Percentiles rank a stretch among this genome's conserved stretches.
Evolutionary conservation across 2,797 vertebrate genomes (phyloP).

Genomic region (Perodicticus potto): DNA sequence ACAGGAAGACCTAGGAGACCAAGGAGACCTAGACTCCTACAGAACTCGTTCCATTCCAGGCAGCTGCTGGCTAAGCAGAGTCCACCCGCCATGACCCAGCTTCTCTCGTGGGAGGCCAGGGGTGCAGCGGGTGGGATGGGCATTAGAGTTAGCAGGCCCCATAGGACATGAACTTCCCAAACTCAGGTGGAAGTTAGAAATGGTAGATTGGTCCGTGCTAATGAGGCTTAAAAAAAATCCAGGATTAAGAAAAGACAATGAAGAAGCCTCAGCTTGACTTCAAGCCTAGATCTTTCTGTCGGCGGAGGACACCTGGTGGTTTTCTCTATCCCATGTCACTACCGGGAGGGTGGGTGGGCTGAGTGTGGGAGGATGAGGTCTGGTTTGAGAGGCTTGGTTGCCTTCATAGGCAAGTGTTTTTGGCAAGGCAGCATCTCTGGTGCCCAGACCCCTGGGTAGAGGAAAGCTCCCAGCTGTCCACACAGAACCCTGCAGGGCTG

Average conservation of each 20-base stretch:
- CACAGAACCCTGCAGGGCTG: neutral
- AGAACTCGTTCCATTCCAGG: neutral
- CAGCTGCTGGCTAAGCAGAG: no score
- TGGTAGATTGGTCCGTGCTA: constrained; percentile 77
- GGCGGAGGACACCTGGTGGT: neutral
- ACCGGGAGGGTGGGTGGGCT: accelerated
- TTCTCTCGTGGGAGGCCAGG: neutral
- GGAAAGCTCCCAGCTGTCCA: neutral
- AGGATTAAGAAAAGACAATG: constrained; percentile 42
- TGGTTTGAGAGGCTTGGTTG: neutral
- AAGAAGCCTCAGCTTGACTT: neutral
- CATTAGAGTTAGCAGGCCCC: neutral
- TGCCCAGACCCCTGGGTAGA: neutral
- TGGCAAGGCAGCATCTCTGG: neutral
- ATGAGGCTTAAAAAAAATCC: constrained; percentile 61
- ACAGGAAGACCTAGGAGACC: no score
- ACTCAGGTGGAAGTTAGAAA: constrained; percentile 73
- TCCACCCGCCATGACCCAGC: neutral
- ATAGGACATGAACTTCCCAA: neutral
- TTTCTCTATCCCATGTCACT: neutral
- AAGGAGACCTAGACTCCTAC: neutral
- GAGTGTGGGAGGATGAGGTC: neutral
- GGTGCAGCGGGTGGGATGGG: neutral
- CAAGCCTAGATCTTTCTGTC: neutral
- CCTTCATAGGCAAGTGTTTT: neutral